Evolutionary conservation across 2,113 vertebrate species (phyloP).

Genomic region (Tychaedon coryphoeus): DNA sequence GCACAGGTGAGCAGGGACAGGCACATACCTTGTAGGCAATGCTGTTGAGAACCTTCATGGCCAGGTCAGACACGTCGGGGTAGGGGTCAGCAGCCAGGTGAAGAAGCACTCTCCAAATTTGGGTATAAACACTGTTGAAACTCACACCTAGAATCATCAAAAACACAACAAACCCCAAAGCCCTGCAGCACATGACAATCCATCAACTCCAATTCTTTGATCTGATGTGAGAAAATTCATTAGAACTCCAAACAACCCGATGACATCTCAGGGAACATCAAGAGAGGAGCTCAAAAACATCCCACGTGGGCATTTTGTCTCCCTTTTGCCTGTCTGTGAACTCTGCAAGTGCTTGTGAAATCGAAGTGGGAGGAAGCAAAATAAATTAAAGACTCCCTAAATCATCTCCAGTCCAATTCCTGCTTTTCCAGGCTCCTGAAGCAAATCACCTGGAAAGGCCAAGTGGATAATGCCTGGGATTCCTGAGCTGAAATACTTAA

Average conservation of each 20-base stretch:
- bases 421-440: neutral
- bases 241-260: neutral
- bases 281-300: neutral
- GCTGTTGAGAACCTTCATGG: constrained; percentile 97
- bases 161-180: neutral
- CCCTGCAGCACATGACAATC: neutral
- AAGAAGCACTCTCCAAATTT: constrained; percentile 95
- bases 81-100: constrained; percentile 95
- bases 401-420: neutral
- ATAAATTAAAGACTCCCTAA: neutral
- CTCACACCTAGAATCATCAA: constrained; percentile 83
- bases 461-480: neutral
- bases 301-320: neutral
- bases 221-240: constrained; percentile 54
- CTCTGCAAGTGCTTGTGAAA: neutral
- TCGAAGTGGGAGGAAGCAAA: neutral
- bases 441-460: neutral
- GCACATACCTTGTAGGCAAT: constrained; percentile 91
- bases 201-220: neutral
- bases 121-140: constrained; percentile 98
- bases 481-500: neutral
- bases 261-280: neutral
- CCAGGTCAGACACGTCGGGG: constrained; percentile 93
- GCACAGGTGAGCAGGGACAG: neutral
- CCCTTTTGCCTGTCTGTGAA: neutral